These are phyloP conservation scores for Drosophila fulvimacula DNA, from an alignment of 2,888 invertebrate species.

Conservation along the genomic window DNA sequence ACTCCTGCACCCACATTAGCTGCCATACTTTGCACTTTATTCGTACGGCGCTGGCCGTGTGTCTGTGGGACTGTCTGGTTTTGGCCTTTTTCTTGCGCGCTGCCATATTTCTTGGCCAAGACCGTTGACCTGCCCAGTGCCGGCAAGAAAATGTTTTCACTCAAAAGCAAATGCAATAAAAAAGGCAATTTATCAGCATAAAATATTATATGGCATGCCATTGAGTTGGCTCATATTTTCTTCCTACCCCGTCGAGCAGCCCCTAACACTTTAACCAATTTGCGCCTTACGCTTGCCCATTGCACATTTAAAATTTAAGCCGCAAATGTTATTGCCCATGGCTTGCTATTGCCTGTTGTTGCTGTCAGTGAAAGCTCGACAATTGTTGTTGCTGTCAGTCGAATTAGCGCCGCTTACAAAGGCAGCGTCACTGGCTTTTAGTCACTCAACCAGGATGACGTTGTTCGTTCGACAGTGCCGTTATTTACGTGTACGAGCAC, in stretches of 20 bases:
- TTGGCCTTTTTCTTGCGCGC: slow-evolving; percentile 46
- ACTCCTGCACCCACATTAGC: slow-evolving; percentile 16
- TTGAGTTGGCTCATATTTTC: slow-evolving; percentile 76
- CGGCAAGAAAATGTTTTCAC: slow-evolving; percentile 75
- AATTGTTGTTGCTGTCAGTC: slow-evolving; percentile 71
- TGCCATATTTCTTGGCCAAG: slow-evolving; percentile 60
- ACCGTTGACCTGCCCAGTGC: slow-evolving; percentile 68
- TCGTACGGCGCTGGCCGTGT: slow-evolving; percentile 18
- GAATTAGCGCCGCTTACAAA: slow-evolving; percentile 58
- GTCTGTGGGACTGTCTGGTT: slow-evolving; percentile 36
- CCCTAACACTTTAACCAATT: slow-evolving; percentile 51
- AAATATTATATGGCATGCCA: slow-evolving; percentile 81
- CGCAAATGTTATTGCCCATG: slow-evolving; percentile 53
- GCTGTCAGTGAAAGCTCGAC: slow-evolving; percentile 41
- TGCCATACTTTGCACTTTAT: slow-evolving; percentile 43
- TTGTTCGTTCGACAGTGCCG: slow-evolving; percentile 47
- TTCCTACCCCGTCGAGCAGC: background rate
- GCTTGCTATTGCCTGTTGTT: slow-evolving; percentile 25
- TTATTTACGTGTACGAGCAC: slow-evolving; percentile 64
- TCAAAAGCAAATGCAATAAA: slow-evolving; percentile 79
- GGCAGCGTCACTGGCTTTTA: slow-evolving; percentile 58
- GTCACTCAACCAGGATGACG: slow-evolving; percentile 48
- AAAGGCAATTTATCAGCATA: slow-evolving; percentile 80
- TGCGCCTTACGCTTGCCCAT: slow-evolving; percentile 28
- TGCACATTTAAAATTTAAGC: slow-evolving; percentile 63